Evolutionary conservation across 2,888 invertebrate species (phyloP).

Genomic region (Elaeidobius kamerunicus): DNA sequence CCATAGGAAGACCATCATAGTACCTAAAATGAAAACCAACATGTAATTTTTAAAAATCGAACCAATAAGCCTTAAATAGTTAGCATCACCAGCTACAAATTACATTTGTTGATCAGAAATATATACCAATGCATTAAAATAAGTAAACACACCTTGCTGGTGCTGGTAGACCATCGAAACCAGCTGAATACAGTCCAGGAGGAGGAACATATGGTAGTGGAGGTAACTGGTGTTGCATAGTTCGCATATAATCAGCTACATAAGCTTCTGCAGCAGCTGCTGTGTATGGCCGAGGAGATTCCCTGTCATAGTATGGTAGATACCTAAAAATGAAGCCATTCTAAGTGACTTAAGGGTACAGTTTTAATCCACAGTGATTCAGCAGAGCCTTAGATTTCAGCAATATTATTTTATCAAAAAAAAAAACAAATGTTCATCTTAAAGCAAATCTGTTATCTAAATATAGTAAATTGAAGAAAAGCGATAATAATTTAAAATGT

Average conservation of each 20-base stretch:
- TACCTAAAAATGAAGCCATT: conserved; percentile 20
- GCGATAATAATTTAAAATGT: too few species aligned
- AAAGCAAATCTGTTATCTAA: too few species aligned
- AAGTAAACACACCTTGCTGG: conserved; percentile 20
- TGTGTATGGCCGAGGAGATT: conserved; percentile 51
- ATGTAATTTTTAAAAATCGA: neutral
- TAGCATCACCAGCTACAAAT: too few species aligned
- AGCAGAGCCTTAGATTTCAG: too few species aligned
- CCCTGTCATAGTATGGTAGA: conserved; percentile 59
- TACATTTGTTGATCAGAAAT: neutral
- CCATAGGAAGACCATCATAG: conserved; percentile 73
- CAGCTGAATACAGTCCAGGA: conserved; percentile 48
- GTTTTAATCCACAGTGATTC: too few species aligned
- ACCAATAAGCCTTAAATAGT: too few species aligned
- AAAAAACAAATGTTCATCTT: too few species aligned
- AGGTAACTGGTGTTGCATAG: conserved; percentile 82
- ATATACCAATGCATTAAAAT: neutral
- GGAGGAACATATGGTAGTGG: conserved; percentile 82
- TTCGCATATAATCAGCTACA: conserved; percentile 85
- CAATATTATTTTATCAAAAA: too few species aligned
- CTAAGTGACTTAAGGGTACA: too few species aligned
- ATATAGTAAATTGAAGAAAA: too few species aligned
- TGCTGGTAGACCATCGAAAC: conserved; percentile 56
- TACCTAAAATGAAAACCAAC: conserved; percentile 54
- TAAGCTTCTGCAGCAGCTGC: conserved; percentile 77